Evolutionary conservation across 1,140 invertebrate species (phyloP).

Genomic region (Anadara kagoshimensis): DNA sequence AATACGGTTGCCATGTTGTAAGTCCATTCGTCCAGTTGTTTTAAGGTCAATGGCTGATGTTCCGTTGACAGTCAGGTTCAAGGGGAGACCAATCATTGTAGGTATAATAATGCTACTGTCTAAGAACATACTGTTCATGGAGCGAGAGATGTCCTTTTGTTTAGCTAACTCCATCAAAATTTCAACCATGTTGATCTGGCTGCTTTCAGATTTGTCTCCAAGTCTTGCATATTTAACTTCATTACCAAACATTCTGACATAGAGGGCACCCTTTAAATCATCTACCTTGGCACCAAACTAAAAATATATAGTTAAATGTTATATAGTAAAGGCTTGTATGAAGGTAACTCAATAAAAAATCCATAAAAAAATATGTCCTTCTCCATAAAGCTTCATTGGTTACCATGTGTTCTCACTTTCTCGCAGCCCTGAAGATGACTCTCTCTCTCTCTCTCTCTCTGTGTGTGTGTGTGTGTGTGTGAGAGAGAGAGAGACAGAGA

Average conservation of each 20-base stretch:
- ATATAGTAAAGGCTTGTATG: background rate
- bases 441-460: too few relatives aligned
- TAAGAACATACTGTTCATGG: constrained; percentile 85
- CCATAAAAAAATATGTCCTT: background rate
- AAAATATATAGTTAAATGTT: background rate
- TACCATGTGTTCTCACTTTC: background rate
- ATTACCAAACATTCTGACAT: constrained; percentile 73
- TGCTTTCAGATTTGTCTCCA: constrained; percentile 60
- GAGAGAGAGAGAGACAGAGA: too few relatives aligned
- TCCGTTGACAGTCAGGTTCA: constrained; percentile 87
- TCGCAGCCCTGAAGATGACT: background rate
- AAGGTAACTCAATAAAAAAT: background rate
- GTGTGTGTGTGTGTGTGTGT: too few relatives aligned
- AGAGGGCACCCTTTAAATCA: constrained; percentile 65
- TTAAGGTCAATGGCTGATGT: constrained; percentile 89
- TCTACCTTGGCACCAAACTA: constrained; percentile 44
- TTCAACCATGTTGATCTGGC: constrained; percentile 78
- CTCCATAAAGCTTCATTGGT: background rate
- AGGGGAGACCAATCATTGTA: constrained; percentile 85
- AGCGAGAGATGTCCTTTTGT: constrained; percentile 70
- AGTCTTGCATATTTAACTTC: constrained; percentile 61
- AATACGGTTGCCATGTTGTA: constrained; percentile 77
- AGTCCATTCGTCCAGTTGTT: constrained; percentile 80
- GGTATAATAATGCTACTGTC: constrained; percentile 90
- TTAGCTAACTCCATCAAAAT: constrained; percentile 71